A percentile compares a stretch with the other conserved stretches of the same genome.
Conservation (phyloP, 2,113 vertebrate genomes). For the Corythoichthys intestinalis region DNA sequence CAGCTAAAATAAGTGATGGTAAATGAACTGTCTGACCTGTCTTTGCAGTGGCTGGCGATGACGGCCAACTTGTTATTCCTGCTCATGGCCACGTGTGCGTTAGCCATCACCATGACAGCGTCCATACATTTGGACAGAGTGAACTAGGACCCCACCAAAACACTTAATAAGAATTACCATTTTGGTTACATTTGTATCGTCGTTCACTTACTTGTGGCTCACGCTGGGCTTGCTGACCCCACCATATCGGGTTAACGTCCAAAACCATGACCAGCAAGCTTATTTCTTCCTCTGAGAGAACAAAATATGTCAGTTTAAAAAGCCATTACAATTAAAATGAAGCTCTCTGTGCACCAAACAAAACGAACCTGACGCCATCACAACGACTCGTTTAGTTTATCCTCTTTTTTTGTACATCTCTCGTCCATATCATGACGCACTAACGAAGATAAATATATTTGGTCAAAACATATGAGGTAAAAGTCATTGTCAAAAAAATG, state of each 20-base stretch:
- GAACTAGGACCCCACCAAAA: slow-evolving; percentile 70
- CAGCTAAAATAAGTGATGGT: too few species aligned
- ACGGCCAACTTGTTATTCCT: slow-evolving; percentile 88
- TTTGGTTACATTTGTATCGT: too few species aligned
- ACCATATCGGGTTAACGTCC: slow-evolving; percentile 95
- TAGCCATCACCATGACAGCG: slow-evolving; percentile 89
- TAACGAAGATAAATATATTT: neutral
- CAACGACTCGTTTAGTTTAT: slow-evolving; percentile 11
- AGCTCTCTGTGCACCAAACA: neutral
- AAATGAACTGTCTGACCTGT: slow-evolving; percentile 73
- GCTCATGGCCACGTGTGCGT: slow-evolving; percentile 87
- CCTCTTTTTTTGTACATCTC: slow-evolving; percentile 6
- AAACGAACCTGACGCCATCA: slow-evolving; percentile 4
- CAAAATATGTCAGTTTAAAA: neutral
- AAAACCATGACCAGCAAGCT: slow-evolving; percentile 86
- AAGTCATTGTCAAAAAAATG: too few species aligned
- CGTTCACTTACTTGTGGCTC: slow-evolving; percentile 77
- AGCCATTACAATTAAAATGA: neutral
- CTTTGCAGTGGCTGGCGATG: slow-evolving; percentile 89
- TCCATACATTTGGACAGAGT: slow-evolving; percentile 91
- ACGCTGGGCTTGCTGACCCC: slow-evolving; percentile 85
- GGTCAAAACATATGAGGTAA: neutral
- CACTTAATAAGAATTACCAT: neutral
- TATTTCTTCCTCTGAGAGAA: slow-evolving; percentile 82
- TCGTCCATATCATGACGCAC: neutral